Conservation (phyloP, 2,797 vertebrate genomes). For the Poeciliopsis turneri region DNA sequence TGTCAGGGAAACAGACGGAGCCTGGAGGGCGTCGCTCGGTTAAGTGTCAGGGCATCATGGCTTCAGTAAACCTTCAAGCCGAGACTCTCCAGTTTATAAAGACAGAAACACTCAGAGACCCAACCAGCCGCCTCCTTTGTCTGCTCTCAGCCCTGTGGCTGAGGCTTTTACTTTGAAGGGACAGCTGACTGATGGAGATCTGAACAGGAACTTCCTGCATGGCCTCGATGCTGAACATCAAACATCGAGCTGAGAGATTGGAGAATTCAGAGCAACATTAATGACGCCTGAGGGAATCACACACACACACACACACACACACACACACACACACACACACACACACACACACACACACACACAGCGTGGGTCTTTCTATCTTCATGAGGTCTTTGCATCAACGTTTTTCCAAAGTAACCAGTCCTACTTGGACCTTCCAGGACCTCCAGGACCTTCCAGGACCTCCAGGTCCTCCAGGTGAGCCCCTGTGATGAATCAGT, state of each 20-base stretch:
- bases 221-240: slow-evolving; percentile 39
- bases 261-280: slow-evolving; percentile 49
- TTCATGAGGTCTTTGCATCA: too few relatives aligned
- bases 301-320: not conserved
- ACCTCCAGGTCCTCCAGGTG: too few relatives aligned
- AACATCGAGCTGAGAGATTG: slow-evolving; percentile 16
- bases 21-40: not conserved
- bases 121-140: not conserved
- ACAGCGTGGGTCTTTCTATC: too few relatives aligned
- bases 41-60: not conserved
- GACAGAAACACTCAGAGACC: not conserved
- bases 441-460: too few relatives aligned
- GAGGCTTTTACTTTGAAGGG: slow-evolving; percentile 50
- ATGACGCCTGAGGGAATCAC: slow-evolving; percentile 40
- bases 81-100: not conserved
- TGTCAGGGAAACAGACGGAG: not conserved
- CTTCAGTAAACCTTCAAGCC: not conserved
- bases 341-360: not conserved
- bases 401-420: too few relatives aligned
- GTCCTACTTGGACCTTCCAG: too few relatives aligned
- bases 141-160: not conserved
- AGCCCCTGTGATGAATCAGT: not conserved
- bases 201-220: slow-evolving; percentile 44
- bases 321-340: too few relatives aligned
- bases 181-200: slow-evolving; percentile 10